Conservation (phyloP, 2,888 invertebrate species). For the Punctoribates punctum region DNA sequence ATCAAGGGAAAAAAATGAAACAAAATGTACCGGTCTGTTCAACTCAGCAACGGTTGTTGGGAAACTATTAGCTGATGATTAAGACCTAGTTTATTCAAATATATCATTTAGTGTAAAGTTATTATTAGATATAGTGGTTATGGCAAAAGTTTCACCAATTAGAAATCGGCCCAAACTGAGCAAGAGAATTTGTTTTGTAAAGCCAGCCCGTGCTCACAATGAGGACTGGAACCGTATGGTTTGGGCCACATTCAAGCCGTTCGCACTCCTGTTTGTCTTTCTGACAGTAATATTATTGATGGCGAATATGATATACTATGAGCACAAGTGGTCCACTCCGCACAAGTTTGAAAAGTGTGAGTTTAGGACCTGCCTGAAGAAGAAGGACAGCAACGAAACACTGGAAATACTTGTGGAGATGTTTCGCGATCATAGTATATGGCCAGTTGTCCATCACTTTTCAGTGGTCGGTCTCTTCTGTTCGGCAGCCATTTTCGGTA, state of each 20-base stretch:
- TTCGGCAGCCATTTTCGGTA: background rate
- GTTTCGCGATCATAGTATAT: background rate
- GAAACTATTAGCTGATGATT: background rate
- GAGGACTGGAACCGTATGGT: slow-evolving; percentile 21
- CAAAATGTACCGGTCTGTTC: background rate
- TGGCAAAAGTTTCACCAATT: background rate
- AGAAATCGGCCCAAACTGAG: no score
- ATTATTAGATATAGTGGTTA: no score
- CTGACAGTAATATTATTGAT: background rate
- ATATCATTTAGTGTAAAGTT: no score
- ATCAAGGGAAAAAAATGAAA: no score
- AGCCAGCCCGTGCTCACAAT: background rate
- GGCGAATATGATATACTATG: background rate
- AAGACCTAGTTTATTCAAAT: no score
- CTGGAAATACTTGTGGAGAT: background rate
- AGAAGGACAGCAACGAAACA: background rate
- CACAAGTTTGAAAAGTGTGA: background rate
- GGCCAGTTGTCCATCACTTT: background rate
- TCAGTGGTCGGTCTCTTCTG: background rate
- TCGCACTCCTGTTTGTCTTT: background rate
- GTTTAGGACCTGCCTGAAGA: background rate
- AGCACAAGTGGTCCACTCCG: background rate
- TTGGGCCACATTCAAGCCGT: slow-evolving; percentile 13
- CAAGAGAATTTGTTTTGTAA: background rate
- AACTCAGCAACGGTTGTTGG: background rate